phyloP scores from a whole-genome alignment of 2,797 vertebrate genomes.

The Aselliscus stoliczkanus region DNA sequence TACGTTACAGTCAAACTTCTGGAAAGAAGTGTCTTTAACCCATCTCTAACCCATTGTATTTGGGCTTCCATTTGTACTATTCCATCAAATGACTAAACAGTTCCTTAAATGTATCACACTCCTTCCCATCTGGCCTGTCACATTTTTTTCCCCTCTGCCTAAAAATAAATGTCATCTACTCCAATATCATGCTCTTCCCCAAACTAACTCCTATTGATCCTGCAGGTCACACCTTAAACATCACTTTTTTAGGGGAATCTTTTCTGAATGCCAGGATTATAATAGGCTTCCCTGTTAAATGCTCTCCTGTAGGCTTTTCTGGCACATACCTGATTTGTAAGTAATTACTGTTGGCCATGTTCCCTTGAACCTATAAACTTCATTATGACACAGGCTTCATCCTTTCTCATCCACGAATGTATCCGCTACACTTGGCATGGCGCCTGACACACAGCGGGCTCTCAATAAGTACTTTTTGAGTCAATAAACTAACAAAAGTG shows the following conservation, averaged over 20 bases:
- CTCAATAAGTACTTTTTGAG: background rate
- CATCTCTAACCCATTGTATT: background rate
- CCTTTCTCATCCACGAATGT: background rate
- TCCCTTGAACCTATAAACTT: background rate
- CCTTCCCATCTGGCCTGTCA: background rate
- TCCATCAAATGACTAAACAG: background rate
- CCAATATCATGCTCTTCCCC: background rate
- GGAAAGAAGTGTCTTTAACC: background rate
- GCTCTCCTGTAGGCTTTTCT: background rate
- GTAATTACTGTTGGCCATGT: background rate
- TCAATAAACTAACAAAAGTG: background rate
- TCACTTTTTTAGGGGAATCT: background rate
- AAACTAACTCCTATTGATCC: background rate
- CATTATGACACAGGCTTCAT: background rate
- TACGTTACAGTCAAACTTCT: background rate
- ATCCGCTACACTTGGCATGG: background rate
- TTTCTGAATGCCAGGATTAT: conserved; percentile 8
- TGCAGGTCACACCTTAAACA: background rate
- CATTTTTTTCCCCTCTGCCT: background rate
- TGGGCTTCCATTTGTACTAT: background rate
- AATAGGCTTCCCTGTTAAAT: background rate
- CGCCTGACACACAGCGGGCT: background rate
- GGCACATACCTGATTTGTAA: conserved; percentile 1
- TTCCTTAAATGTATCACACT: background rate
- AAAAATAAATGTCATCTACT: background rate